Percentiles rank a stretch among this genome's conserved stretches.
These are phyloP conservation scores for Melanocharis versteri DNA, from an alignment of 2,113 vertebrate genomes.

Conservation along the genomic window DNA sequence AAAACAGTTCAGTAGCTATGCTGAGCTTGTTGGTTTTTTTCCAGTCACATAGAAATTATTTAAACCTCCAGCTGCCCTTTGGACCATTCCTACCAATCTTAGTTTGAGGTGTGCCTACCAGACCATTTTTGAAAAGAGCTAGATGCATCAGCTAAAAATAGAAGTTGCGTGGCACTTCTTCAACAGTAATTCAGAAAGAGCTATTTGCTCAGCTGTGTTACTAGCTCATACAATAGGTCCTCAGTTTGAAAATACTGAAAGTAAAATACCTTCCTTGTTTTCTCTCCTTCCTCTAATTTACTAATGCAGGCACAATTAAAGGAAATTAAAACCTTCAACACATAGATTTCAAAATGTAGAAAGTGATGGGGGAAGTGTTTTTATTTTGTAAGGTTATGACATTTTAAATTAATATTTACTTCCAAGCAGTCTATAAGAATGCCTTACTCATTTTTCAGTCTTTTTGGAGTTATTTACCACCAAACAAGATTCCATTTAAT, in stretches of 20 bases:
- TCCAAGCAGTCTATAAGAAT: background rate
- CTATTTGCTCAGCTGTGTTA: background rate
- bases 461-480: background rate
- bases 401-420: background rate
- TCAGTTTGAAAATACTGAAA: background rate
- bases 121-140: background rate
- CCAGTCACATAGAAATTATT: background rate
- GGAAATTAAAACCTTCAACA: background rate
- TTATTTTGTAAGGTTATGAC: background rate
- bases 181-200: background rate
- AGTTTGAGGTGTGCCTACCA: background rate
- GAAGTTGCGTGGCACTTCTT: background rate
- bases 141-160: background rate
- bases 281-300: background rate
- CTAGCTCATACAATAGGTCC: background rate
- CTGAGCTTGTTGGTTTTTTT: background rate
- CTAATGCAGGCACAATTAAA: background rate
- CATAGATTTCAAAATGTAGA: background rate
- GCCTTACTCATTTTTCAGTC: background rate
- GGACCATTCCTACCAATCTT: background rate
- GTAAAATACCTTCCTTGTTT: background rate
- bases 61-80: background rate
- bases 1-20: background rate
- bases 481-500: background rate
- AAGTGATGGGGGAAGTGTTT: fast-evolving